A percentile compares a stretch with the other conserved stretches of the same genome.
phyloP scores from a whole-genome alignment of 2,888 invertebrate genomes.

The Dicyrtoma fusca region DNA sequence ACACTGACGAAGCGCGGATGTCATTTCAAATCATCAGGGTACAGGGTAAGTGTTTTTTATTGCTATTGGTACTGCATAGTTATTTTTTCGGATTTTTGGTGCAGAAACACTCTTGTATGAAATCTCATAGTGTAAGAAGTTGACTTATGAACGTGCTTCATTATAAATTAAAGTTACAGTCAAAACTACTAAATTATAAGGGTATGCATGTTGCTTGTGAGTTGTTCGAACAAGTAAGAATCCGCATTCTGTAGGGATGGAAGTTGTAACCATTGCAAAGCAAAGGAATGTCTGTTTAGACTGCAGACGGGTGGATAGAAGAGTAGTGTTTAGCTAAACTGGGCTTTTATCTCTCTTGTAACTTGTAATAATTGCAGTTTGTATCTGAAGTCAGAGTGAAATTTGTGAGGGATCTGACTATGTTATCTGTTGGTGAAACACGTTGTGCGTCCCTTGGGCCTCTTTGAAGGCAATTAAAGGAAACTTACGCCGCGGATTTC shows the following conservation, averaged over 20 bases:
- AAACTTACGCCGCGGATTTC: slow-evolving; percentile 33
- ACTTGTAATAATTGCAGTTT: neutral
- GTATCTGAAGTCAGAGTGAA: neutral
- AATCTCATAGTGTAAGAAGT: too few relatives aligned
- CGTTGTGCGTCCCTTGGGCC: slow-evolving; percentile 47
- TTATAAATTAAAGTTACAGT: too few relatives aligned
- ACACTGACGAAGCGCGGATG: slow-evolving; percentile 96
- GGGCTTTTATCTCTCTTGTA: neutral
- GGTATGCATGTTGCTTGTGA: too few relatives aligned
- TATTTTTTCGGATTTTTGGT: neutral
- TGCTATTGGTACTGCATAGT: neutral
- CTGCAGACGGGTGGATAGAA: neutral
- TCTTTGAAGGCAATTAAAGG: slow-evolving; percentile 56
- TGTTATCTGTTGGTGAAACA: slow-evolving; percentile 42
- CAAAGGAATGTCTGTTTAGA: too few relatives aligned
- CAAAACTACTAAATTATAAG: too few relatives aligned
- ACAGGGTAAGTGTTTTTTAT: slow-evolving; percentile 72
- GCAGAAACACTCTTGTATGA: too few relatives aligned
- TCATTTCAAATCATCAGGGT: slow-evolving; percentile 94
- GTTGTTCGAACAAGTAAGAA: too few relatives aligned
- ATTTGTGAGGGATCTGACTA: neutral
- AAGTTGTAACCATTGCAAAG: too few relatives aligned
- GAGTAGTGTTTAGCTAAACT: neutral
- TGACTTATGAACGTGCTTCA: too few relatives aligned
- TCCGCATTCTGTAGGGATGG: too few relatives aligned